Evolutionary conservation across 1,140 invertebrate species (phyloP).

Genomic region (Sycophaga agraensis): DNA sequence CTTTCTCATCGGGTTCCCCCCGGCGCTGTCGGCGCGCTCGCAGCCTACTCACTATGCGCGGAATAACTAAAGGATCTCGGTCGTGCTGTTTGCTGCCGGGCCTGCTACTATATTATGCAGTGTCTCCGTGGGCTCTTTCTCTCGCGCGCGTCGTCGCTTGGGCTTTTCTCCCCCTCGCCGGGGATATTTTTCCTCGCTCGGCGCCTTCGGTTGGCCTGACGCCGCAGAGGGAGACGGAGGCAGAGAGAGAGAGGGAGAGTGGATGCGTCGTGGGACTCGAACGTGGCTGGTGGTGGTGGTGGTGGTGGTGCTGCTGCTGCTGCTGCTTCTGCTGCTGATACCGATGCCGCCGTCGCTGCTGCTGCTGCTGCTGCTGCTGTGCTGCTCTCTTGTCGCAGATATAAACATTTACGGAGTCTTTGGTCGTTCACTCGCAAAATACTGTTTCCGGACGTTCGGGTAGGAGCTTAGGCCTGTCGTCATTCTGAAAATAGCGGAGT

Average conservation of each 20-base stretch:
- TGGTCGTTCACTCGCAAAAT: slow-evolving; percentile 43
- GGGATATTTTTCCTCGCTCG: slow-evolving; percentile 1
- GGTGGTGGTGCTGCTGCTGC: no score
- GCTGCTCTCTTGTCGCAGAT: slow-evolving; percentile 13
- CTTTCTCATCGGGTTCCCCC: background rate
- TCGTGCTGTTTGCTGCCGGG: background rate
- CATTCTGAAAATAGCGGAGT: slow-evolving; percentile 34
- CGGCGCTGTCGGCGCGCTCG: background rate
- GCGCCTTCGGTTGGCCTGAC: background rate
- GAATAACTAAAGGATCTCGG: slow-evolving; percentile 1
- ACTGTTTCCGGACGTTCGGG: slow-evolving; percentile 37
- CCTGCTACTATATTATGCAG: no score
- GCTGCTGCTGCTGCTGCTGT: no score
- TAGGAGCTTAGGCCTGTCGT: slow-evolving; percentile 25
- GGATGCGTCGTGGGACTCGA: no score
- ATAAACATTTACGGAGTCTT: slow-evolving; percentile 36
- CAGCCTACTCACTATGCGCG: slow-evolving; percentile 10
- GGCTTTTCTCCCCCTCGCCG: background rate
- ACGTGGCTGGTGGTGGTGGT: background rate
- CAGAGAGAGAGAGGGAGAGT: background rate
- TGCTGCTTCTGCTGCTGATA: no score
- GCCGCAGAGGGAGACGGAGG: background rate
- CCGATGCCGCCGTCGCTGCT: background rate
- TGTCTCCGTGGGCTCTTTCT: background rate
- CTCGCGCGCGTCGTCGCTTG: background rate